A percentile compares a stretch with the other conserved stretches of the same genome.
Conservation (phyloP, 1,140 invertebrate genomes). For the Gryon sp. region DNA sequence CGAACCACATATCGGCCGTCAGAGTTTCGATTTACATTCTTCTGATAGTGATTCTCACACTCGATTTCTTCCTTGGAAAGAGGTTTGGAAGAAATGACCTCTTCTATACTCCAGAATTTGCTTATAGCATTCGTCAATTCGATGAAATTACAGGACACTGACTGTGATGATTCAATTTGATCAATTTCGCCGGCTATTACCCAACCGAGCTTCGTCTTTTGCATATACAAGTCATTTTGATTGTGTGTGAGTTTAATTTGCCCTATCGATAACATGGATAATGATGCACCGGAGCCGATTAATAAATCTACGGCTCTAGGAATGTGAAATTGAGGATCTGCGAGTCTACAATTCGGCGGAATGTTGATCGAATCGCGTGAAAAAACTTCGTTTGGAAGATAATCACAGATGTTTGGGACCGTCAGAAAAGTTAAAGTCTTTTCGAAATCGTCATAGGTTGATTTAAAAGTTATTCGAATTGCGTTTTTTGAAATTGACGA, state of each 20-base stretch:
- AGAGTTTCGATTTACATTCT: not conserved
- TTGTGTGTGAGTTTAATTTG: slow-evolving; percentile 36
- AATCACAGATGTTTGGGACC: slow-evolving; percentile 39
- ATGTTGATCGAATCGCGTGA: slow-evolving; percentile 38
- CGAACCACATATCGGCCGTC: not conserved
- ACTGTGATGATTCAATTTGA: not conserved
- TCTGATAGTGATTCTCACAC: not conserved
- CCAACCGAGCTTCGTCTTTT: slow-evolving; percentile 54
- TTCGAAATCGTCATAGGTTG: slow-evolving; percentile 8
- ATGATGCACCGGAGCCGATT: slow-evolving; percentile 34
- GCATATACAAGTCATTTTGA: slow-evolving; percentile 36
- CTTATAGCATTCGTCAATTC: slow-evolving; percentile 5
- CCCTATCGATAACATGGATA: slow-evolving; percentile 51
- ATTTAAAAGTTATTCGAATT: slow-evolving; percentile 2
- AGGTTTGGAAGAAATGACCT: slow-evolving; percentile 1
- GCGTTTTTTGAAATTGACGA: not conserved
- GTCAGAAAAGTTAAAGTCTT: slow-evolving; percentile 41
- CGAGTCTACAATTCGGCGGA: slow-evolving; percentile 36
- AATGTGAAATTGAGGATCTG: slow-evolving; percentile 55
- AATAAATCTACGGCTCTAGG: slow-evolving; percentile 46
- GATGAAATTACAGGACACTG: slow-evolving; percentile 16
- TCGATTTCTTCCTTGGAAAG: not conserved
- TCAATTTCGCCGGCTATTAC: slow-evolving; percentile 12
- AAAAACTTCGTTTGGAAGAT: slow-evolving; percentile 35
- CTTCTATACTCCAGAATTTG: slow-evolving; percentile 51